Conservation (phyloP, 2,888 invertebrate species). For the Brachyopa scutellaris region DNA sequence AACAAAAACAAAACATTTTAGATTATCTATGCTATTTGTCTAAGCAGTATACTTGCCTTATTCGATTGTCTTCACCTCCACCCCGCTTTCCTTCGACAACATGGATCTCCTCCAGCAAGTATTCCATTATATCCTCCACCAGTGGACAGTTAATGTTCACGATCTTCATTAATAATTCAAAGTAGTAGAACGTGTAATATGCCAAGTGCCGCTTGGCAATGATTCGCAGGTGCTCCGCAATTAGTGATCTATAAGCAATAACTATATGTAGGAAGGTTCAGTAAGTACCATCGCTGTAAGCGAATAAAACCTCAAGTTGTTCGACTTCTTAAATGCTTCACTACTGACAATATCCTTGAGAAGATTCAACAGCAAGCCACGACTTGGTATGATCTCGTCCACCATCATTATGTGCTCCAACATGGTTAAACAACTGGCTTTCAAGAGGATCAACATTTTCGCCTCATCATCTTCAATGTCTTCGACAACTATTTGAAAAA, state of each 20-base stretch:
- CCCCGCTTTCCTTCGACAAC: constrained; percentile 80
- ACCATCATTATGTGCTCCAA: constrained; percentile 81
- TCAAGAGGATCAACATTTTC: constrained; percentile 76
- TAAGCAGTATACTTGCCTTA: constrained; percentile 77
- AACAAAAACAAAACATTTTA: not conserved
- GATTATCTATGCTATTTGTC: too few species aligned
- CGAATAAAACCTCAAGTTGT: constrained; percentile 69
- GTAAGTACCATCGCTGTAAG: not conserved
- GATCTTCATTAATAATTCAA: constrained; percentile 79
- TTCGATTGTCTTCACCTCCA: constrained; percentile 79
- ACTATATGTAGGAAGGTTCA: not conserved
- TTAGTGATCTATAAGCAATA: constrained; percentile 65
- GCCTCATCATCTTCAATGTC: constrained; percentile 60
- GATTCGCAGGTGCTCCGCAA: constrained; percentile 76
- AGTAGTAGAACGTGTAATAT: constrained; percentile 80
- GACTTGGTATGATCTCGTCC: constrained; percentile 79
- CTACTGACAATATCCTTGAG: constrained; percentile 75
- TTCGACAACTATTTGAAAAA: constrained; percentile 78
- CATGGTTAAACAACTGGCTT: constrained; percentile 76
- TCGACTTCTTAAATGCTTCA: constrained; percentile 73
- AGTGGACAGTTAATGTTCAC: constrained; percentile 76
- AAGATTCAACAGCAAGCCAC: constrained; percentile 76
- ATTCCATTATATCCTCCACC: constrained; percentile 76
- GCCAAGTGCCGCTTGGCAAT: constrained; percentile 80
- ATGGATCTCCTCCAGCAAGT: constrained; percentile 77